Evolutionary conservation across 2,888 invertebrate genomes (phyloP), one percentile per base, ranked within the genome.

Genomic region (Dryobotodes eremita): DNA sequence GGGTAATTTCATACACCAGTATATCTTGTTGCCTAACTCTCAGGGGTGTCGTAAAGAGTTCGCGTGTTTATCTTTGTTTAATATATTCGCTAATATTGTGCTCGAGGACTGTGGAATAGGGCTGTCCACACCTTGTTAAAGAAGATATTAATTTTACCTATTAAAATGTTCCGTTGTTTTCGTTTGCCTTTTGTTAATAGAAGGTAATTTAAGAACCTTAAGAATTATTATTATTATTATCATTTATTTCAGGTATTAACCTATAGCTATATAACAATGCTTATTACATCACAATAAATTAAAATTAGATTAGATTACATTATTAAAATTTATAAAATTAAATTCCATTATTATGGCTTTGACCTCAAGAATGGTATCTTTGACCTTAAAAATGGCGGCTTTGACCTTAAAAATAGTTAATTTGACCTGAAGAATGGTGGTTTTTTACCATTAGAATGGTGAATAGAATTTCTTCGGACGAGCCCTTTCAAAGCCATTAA

Each of bases 51-150:
- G 50, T 72, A 66, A 75, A 85, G 57, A 46, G 50, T 64, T 50
- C n/a, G 42, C 0, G 36, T 61, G 59, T 75, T 78, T 75, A 86
- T 83, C 76, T 73, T 77, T 50, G 59, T 72, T 66, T 77, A 73
- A 71, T 62, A 77, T 80, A 68, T 73, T 73, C 62, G 59, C 26
- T 77, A 77, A 83, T 73, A 55, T 57, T 75, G 23, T 64, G 59
- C 42, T 50, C 20, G 23, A 46, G 13, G 55, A 10, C 48, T 71
- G 13, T 23, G 46, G 0, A 50, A 81, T 71, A 82, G 62, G 71
- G 53, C n/a, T 82, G 68, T 71, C 71, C 50, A 55, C 26, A n/a
- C 0, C 6, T 5, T 50, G 17, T 57, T n/a, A 59, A 50, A 77
- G 2, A 57, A 50, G 6, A 42, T 23, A n/a, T 53, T 46, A 8